Evolutionary conservation across 2,888 invertebrate genomes (phyloP).

Genomic region (Cyrtodaria siliqua): DNA sequence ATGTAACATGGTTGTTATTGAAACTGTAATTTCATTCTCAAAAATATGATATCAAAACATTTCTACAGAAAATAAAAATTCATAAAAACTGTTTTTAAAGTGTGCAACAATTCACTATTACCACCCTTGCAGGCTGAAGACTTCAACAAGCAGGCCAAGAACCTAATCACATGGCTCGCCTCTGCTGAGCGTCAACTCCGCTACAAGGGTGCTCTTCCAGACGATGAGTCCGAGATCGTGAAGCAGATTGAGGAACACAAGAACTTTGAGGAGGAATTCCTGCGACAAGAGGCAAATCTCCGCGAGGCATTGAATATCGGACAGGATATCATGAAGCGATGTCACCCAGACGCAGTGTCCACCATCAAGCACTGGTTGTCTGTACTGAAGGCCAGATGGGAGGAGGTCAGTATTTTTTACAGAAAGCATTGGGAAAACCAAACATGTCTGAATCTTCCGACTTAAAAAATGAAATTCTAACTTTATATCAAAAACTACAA

Average conservation of each 20-base stretch:
- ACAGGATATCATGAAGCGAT: slow-evolving; percentile 94
- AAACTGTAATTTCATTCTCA: too few relatives aligned
- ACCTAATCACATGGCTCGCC: slow-evolving; percentile 97
- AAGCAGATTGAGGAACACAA: slow-evolving; percentile 95
- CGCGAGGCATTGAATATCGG: slow-evolving; percentile 92
- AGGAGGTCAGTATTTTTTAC: slow-evolving; percentile 80
- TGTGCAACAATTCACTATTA: too few relatives aligned
- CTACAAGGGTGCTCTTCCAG: slow-evolving; percentile 96
- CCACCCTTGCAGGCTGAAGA: slow-evolving; percentile 91
- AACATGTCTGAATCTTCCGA: too few relatives aligned
- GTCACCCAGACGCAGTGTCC: slow-evolving; percentile 98
- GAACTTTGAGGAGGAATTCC: slow-evolving; percentile 91
- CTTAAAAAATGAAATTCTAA: too few relatives aligned
- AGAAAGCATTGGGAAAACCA: too few relatives aligned
- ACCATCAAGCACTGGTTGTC: slow-evolving; percentile 99
- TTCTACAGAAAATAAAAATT: too few relatives aligned
- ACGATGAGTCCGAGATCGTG: slow-evolving; percentile 95
- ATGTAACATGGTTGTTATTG: too few relatives aligned
- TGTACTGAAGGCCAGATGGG: slow-evolving; percentile 97
- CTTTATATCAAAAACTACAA: too few relatives aligned
- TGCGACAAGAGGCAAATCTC: slow-evolving; percentile 94
- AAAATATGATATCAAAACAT: too few relatives aligned
- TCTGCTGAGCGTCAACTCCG: slow-evolving; percentile 97
- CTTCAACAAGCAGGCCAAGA: slow-evolving; percentile 97
- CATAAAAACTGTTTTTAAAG: too few relatives aligned